Conservation (phyloP, 2,113 vertebrate species). For the Paratilapia polleni region DNA sequence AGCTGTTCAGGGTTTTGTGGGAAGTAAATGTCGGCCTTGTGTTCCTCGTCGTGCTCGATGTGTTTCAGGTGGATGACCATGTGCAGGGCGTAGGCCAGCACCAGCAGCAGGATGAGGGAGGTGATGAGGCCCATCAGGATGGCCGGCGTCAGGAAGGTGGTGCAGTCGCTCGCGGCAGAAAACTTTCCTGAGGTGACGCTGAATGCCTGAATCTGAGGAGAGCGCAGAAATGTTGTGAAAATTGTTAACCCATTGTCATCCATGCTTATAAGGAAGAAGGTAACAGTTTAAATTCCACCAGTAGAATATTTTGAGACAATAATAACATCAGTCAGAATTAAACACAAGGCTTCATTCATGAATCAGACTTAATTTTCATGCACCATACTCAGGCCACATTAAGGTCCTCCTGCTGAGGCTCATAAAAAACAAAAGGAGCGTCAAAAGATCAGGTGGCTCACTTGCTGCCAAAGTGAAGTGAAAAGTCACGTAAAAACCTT, state of each 20-base stretch:
- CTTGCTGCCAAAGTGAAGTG: too few species aligned
- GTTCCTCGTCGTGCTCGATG: conserved; percentile 87
- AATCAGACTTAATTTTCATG: too few species aligned
- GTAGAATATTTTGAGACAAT: neutral
- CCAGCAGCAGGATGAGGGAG: conserved; percentile 90
- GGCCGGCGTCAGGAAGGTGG: conserved; percentile 88
- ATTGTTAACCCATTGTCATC: neutral
- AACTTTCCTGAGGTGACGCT: conserved; percentile 84
- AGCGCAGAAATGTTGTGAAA: neutral
- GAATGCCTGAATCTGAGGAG: conserved; percentile 91
- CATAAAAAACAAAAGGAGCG: too few species aligned
- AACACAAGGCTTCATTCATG: too few species aligned
- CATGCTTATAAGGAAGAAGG: neutral
- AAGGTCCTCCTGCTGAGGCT: too few species aligned
- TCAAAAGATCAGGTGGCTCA: too few species aligned
- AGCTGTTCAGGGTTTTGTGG: conserved; percentile 64
- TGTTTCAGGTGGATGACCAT: conserved; percentile 91
- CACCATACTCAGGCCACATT: too few species aligned
- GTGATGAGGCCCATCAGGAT: conserved; percentile 90
- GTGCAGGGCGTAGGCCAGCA: conserved; percentile 91
- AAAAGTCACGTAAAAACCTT: too few species aligned
- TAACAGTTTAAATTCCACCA: too few species aligned
- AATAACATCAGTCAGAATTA: too few species aligned
- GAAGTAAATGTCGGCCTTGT: conserved; percentile 79
- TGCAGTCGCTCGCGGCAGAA: conserved; percentile 86